phyloP scores from a whole-genome alignment of 1,140 invertebrate genomes.

The Hylaeus anthracinus region DNA sequence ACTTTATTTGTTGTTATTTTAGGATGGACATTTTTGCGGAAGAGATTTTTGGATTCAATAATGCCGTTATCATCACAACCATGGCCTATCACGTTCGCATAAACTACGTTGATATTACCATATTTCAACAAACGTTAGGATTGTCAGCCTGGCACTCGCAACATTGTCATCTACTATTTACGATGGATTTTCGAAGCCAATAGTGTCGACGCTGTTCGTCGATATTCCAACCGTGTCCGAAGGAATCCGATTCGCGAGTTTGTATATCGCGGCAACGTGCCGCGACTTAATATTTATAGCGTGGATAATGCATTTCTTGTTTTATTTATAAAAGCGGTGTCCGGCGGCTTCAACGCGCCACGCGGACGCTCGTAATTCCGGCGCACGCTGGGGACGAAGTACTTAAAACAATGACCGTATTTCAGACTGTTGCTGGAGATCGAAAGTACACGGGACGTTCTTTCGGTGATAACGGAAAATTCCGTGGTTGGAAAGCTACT shows the following conservation, averaged over 20 bases:
- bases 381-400: neutral
- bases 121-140: too few species aligned
- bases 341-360: neutral
- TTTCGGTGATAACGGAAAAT: slow-evolving; percentile 6
- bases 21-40: too few species aligned
- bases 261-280: neutral
- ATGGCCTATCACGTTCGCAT: too few species aligned
- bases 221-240: neutral
- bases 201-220: neutral
- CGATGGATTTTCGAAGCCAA: slow-evolving; percentile 10
- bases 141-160: too few species aligned
- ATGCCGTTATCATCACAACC: too few species aligned
- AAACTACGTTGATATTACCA: too few species aligned
- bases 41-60: too few species aligned
- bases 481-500: neutral
- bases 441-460: neutral
- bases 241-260: slow-evolving; percentile 2
- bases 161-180: neutral
- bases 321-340: slow-evolving; percentile 4
- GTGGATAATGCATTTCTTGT: slow-evolving; percentile 4
- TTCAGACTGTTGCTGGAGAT: neutral
- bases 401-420: slow-evolving; percentile 22
- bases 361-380: neutral
- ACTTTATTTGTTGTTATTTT: too few species aligned
- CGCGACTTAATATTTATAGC: slow-evolving; percentile 9